Base-by-base conservation (phyloP, 2,797 vertebrate genomes). In the Avahi laniger region DNA sequence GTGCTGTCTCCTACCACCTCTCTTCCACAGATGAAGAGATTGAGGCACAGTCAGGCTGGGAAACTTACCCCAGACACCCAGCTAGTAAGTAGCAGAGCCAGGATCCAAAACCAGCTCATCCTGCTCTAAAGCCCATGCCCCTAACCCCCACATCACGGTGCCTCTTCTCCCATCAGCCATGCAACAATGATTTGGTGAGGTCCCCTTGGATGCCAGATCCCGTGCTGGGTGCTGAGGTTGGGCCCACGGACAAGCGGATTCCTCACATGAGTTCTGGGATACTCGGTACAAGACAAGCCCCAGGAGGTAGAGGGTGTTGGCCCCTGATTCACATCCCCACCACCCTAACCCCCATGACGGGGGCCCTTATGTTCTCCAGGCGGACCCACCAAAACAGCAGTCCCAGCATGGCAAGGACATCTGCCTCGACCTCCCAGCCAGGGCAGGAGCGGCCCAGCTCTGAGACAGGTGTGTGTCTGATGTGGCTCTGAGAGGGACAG, bases 81-180 rank as follows among this genome's bases (percentile, higher is more conserved):
- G 65, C 41, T 22, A 10, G 7, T 7, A 38, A 41, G 38, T 17
- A 30, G 5, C 0, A 35, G 88, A 81, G 43, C 59, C n/a, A 5
- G 38, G 48, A 7, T 50, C 18, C 54, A 41, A 81, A 83, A 12
- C n/a, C 18, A 15, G 1, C 9, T 67, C 15, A 14, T 15, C 3
- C 1, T 9, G 2, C 13, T 38, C 4, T 0, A 48, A 5, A 28
- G 13, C 59, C 20, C n/a, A 1, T 1, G 43, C 11, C 22, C 89
- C 30, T 20, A n/a, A 4, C 26, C 0, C 28, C 33, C 26, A 0
- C 18, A 0, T 35, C 30, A 3, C 7, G 59, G 48, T 0, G 0
- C 59, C 35, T 54, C n/a, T n/a, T 83, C 26, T 26, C 48, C 75
- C 20, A 0, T 28, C 52, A 22, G 2, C 33, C 17, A 10, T 6